Conservation (phyloP, 1,140 invertebrate genomes). For the Camponotus pennsylvanicus region DNA sequence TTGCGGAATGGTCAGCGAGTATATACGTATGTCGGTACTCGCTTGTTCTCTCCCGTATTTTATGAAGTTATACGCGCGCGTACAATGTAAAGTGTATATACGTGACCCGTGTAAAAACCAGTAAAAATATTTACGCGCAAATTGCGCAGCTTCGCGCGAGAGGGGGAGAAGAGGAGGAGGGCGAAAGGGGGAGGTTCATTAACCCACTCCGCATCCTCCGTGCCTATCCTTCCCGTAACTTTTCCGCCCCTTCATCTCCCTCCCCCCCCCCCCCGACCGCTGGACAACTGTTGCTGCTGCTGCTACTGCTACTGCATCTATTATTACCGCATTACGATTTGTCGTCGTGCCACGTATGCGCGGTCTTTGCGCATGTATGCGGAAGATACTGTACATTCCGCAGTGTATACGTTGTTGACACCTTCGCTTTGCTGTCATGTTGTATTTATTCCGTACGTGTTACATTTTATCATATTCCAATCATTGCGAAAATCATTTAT, state of each 20-base stretch:
- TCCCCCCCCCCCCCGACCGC: constrained; percentile 28
- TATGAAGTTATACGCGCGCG: constrained; percentile 45
- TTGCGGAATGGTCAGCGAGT: constrained; percentile 7
- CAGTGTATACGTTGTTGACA: neutral
- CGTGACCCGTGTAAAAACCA: constrained; percentile 33
- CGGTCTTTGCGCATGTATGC: constrained; percentile 69
- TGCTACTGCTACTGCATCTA: constrained; percentile 71
- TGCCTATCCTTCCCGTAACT: constrained; percentile 39
- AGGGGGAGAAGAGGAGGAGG: neutral
- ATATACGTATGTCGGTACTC: constrained; percentile 1
- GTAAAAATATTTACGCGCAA: constrained; percentile 61
- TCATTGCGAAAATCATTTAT: too few relatives aligned
- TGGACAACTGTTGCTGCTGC: constrained; percentile 78
- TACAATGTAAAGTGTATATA: constrained; percentile 8
- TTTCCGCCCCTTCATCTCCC: constrained; percentile 14
- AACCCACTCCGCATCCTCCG: constrained; percentile 36
- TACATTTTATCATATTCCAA: too few relatives aligned
- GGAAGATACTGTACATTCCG: constrained; percentile 8
- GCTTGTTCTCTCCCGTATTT: constrained; percentile 42
- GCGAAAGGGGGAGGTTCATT: neutral
- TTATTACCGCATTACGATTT: constrained; percentile 77
- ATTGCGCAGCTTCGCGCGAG: constrained; percentile 44
- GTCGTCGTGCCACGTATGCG: constrained; percentile 50
- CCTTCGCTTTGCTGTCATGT: too few relatives aligned
- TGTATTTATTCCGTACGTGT: too few relatives aligned